Evolutionary conservation across 2,888 invertebrate genomes (phyloP).

Genomic region (Mycalesis mineus): DNA sequence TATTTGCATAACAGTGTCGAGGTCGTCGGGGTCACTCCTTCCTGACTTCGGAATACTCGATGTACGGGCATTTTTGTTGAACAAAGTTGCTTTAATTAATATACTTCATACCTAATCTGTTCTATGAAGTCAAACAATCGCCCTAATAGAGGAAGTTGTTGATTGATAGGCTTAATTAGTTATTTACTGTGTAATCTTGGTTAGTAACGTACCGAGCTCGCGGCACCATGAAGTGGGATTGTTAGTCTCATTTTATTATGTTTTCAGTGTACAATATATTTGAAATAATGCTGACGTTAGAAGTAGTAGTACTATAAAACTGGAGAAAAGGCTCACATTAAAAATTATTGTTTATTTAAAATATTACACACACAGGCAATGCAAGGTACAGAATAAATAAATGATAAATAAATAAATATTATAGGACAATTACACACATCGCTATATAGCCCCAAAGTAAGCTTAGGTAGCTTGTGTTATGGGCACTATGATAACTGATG

Average conservation of each 20-base stretch:
- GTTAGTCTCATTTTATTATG: background rate
- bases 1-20: slow-evolving; percentile 44
- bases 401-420: no score
- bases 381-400: no score
- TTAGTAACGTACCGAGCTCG: slow-evolving; percentile 7
- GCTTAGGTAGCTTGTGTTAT: no score
- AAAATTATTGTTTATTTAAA: no score
- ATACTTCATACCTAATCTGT: slow-evolving; percentile 41
- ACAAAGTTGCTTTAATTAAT: slow-evolving; percentile 57
- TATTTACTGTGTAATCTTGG: slow-evolving; percentile 20
- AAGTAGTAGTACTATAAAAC: no score
- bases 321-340: no score
- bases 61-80: slow-evolving; percentile 43
- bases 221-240: background rate
- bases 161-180: slow-evolving; percentile 34
- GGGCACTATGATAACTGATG: no score
- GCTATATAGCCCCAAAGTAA: no score
- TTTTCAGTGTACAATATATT: no score
- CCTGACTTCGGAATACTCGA: slow-evolving; percentile 56
- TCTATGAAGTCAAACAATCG: slow-evolving; percentile 38
- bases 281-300: no score
- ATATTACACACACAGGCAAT: no score
- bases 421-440: no score
- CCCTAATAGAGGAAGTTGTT: slow-evolving; percentile 37
- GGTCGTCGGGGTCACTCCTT: slow-evolving; percentile 60